Percentiles rank a stretch among this genome's conserved stretches.
These are phyloP conservation scores for Aphodius sticticus DNA, from an alignment of 2,888 invertebrate genomes.

Conservation along the genomic window DNA sequence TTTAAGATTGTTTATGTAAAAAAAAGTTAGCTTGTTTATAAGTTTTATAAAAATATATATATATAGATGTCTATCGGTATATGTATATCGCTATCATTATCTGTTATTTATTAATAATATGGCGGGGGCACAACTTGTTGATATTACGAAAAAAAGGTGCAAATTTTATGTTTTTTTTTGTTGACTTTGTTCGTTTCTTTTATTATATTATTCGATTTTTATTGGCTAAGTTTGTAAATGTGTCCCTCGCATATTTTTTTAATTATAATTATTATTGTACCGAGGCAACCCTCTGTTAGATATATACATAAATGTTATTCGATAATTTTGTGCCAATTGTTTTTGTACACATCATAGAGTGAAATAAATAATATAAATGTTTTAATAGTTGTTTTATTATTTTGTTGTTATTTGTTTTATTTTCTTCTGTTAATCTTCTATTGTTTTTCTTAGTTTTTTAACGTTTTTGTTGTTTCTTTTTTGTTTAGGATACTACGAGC, in stretches of 20 bases:
- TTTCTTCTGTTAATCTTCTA: neutral
- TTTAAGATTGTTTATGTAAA: neutral
- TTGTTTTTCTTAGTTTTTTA: neutral
- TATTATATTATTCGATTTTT: neutral
- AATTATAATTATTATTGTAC: slow-evolving; percentile 11
- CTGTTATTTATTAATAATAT: slow-evolving; percentile 6
- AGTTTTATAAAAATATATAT: neutral
- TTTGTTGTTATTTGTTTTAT: neutral
- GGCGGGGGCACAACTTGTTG: slow-evolving; percentile 6
- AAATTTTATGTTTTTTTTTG: neutral
- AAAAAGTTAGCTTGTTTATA: neutral
- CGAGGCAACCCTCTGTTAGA: slow-evolving; percentile 5
- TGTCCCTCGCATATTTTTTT: neutral
- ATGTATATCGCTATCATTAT: slow-evolving; percentile 6
- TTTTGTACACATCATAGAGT: slow-evolving; percentile 42
- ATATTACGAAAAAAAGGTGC: neutral
- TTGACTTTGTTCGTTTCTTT: neutral
- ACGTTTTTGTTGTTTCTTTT: neutral
- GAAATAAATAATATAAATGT: slow-evolving; percentile 40
- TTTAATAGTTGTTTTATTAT: slow-evolving; percentile 6
- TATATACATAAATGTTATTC: slow-evolving; percentile 4
- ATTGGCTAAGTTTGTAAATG: neutral
- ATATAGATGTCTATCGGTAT: neutral
- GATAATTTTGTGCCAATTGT: slow-evolving; percentile 27
- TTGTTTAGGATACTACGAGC: slow-evolving; percentile 53